Base-by-base conservation (phyloP, 1,140 invertebrate species). In the Drosophila leontia region DNA sequence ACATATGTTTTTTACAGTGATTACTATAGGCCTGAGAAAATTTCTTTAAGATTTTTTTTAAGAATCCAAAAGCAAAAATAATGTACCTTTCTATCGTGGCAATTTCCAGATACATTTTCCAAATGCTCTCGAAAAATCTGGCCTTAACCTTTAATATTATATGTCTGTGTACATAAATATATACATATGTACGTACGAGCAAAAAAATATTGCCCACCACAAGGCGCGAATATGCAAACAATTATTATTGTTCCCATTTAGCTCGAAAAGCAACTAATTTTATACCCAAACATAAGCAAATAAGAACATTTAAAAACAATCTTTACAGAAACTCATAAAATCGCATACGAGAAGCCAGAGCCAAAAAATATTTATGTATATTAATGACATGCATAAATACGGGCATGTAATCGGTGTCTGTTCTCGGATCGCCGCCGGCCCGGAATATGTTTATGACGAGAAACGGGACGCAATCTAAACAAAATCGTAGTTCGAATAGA, bases 311-410 rank as follows among this genome's bases (percentile, higher is more conserved):
- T 19, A 19, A 64, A 75, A 80, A 65, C 51, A 70, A 74, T 75
- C 42, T 75, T 86, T 79, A 82, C 70, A 80, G 37, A 87, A 79
- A 59, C 83, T 75, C 70, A 87, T 87, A 79, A 87, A 86, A 79
- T 75, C 57, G 51, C 57, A 75, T 79, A 74, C 79, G 62, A 79
- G 78, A 87, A 70, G 53, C 75, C 83, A 87, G 75, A 78, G 57
- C 67, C 51, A 75, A 77, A 80, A 29, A 48, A 82, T 86, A 86
- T 82, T 87, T 86, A 86, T n/a, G n/a, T n/a, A n/a, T 82, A 86
- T 80, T 86, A 87, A 80, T 86, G 75, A 82, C 68, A 77, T 87
- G 75, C 82, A 83, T 61, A 83, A 82, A 83, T 79, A 63, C 68
- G 19, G 35, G 8, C 53, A 39, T 56, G 53, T 56, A 26, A 55